A percentile compares a stretch with the other conserved stretches of the same genome.
Evolutionary conservation across 2,888 invertebrate genomes (phyloP).

Genomic region (Palloptera scutellata): DNA sequence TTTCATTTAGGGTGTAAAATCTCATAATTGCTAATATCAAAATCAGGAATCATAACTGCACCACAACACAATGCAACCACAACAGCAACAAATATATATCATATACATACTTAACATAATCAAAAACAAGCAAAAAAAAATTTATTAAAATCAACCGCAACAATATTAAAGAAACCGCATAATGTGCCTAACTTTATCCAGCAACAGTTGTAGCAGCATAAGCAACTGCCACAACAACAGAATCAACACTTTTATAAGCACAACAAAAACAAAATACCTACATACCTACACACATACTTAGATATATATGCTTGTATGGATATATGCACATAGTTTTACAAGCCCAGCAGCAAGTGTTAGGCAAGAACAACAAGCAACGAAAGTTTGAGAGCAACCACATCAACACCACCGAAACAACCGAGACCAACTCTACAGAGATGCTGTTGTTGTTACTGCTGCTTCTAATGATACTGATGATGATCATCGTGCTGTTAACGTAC

Average conservation of each 20-base stretch:
- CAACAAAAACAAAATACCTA: neutral
- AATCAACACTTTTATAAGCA: neutral
- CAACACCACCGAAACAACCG: constrained; percentile 23
- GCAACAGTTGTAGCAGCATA: neutral
- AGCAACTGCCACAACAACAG: constrained; percentile 16
- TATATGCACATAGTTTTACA: neutral
- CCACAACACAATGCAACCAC: no score
- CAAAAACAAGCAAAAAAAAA: no score
- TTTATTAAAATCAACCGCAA: constrained; percentile 22
- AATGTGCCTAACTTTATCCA: neutral
- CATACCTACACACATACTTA: neutral
- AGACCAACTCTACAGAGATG: constrained; percentile 34
- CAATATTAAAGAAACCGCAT: constrained; percentile 44
- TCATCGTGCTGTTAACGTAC: no score
- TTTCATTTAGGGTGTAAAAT: neutral
- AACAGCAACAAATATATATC: neutral
- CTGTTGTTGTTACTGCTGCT: no score
- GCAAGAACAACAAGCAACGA: constrained; percentile 25
- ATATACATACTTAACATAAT: neutral
- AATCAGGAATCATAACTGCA: no score
- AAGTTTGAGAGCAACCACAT: constrained; percentile 44
- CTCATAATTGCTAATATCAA: neutral
- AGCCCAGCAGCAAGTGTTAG: neutral
- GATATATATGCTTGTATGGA: no score
- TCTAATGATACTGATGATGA: no score